Evolutionary conservation across 2,797 vertebrate genomes (phyloP), one percentile per base, ranked within the genome.

Genomic region (Parambassis ranga): DNA sequence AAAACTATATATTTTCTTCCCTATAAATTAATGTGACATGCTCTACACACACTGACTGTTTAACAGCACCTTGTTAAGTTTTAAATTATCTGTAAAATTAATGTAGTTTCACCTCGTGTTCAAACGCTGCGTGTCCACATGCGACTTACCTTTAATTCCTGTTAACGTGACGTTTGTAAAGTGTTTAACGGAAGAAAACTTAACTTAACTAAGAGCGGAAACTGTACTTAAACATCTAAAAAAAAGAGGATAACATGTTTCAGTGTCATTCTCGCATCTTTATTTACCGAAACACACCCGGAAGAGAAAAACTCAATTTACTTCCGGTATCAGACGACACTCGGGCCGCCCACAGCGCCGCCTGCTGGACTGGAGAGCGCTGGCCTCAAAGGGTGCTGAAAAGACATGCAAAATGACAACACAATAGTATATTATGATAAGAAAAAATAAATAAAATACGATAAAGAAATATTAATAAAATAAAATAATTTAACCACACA

Each of bases 1-100:
- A 60, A 2, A 42, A 0, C 0, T 0, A 1, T 1, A 15, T 0
- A 0, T 5, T 1, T 11, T 1, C 0, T 26, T 10, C 7, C 0
- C 0, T 3, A 2, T 2, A 1, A 33, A 0, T 1, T 10, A 10
- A 3, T 1, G 13, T 0, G 0, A 0, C 0, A 1, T 8, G 7
- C n/a, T 18, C 3, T 8, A 24, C 2, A 5, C 0, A 1, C 2
- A 16, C 2, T 0, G 1, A 0, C 10, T 0, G 0, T 2, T 4
- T 4, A 2, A 36, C 0, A 58, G 4, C 13, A 18, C 1, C 5
- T 2, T 35, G 3, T 1, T 0, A 0, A 62, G 1, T 0, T 0
- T 61, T 42, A 30, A 59, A 64, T 51, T 10, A 1, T 3, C 0
- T 18, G 0, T 3, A 39, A 15, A n/a, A 1, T 22, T 5, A 71